A percentile compares a stretch with the other conserved stretches of the same genome.
Evolutionary conservation across 2,888 invertebrate species (phyloP).

Genomic region (Tetragnatha montana): DNA sequence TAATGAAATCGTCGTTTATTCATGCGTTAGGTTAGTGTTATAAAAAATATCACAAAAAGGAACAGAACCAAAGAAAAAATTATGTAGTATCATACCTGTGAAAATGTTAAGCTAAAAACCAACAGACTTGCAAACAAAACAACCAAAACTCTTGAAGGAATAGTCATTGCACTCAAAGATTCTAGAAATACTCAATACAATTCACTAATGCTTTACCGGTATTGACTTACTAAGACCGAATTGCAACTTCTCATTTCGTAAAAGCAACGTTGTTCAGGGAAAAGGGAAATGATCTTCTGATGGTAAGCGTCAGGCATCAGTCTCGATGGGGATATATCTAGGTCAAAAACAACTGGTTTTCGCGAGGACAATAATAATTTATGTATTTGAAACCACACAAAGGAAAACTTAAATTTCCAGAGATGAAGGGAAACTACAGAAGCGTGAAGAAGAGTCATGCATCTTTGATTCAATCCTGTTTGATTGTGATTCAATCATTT

Average conservation of each 20-base stretch:
- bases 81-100: slow-evolving; percentile 18
- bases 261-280: neutral
- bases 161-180: slow-evolving; percentile 5
- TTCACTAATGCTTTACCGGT: neutral
- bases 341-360: slow-evolving; percentile 58
- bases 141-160: neutral
- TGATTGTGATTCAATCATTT: no score
- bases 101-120: neutral
- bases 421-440: no score
- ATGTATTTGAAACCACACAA: neutral
- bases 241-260: neutral
- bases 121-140: neutral
- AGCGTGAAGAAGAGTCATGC: no score
- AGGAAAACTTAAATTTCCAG: no score
- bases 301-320: neutral
- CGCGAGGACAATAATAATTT: neutral
- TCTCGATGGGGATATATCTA: slow-evolving; percentile 5
- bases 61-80: no score
- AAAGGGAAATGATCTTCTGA: neutral
- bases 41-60: no score
- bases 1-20: no score
- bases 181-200: neutral
- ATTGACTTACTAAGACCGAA: neutral
- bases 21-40: no score
- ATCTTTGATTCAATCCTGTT: no score